Evolutionary conservation across 2,113 vertebrate genomes (phyloP).

Genomic region (Halichoeres trimaculatus): DNA sequence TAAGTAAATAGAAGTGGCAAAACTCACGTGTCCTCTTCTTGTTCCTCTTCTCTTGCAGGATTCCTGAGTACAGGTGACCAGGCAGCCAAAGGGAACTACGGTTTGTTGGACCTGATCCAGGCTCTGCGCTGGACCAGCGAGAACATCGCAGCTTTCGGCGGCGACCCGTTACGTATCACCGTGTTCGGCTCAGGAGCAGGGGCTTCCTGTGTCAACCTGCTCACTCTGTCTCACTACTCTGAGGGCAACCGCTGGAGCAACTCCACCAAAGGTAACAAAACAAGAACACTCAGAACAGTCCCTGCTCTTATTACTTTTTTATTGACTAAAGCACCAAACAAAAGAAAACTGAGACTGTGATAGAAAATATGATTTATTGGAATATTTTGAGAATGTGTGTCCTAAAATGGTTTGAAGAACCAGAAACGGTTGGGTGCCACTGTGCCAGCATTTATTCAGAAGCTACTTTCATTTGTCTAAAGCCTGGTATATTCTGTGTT

Average conservation of each 20-base stretch:
- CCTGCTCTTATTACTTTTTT: neutral
- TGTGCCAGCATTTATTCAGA: no score
- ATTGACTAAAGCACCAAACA: neutral
- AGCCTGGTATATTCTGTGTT: no score
- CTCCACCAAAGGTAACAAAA: slow-evolving; percentile 98
- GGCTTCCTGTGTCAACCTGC: slow-evolving; percentile 97
- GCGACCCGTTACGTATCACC: slow-evolving; percentile 97
- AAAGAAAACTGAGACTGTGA: neutral
- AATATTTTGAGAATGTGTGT: no score
- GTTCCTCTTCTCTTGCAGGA: slow-evolving; percentile 81
- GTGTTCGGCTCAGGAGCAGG: slow-evolving; percentile 99
- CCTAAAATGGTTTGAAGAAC: no score
- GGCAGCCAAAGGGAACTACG: slow-evolving; percentile 98
- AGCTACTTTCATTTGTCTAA: neutral
- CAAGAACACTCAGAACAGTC: no score
- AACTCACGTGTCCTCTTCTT: slow-evolving; percentile 26
- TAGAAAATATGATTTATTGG: no score
- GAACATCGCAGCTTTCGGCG: slow-evolving; percentile 98
- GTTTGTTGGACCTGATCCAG: slow-evolving; percentile 96
- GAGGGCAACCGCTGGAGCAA: slow-evolving; percentile 99
- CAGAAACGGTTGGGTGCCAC: no score
- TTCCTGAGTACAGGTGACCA: slow-evolving; percentile 99
- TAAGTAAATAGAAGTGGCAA: neutral
- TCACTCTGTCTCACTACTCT: slow-evolving; percentile 99
- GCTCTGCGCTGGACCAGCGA: slow-evolving; percentile 99